Percentiles rank a stretch among this genome's conserved stretches.
Evolutionary conservation across 2,888 invertebrate species (phyloP).

Genomic region (Ochropleura leucogaster): DNA sequence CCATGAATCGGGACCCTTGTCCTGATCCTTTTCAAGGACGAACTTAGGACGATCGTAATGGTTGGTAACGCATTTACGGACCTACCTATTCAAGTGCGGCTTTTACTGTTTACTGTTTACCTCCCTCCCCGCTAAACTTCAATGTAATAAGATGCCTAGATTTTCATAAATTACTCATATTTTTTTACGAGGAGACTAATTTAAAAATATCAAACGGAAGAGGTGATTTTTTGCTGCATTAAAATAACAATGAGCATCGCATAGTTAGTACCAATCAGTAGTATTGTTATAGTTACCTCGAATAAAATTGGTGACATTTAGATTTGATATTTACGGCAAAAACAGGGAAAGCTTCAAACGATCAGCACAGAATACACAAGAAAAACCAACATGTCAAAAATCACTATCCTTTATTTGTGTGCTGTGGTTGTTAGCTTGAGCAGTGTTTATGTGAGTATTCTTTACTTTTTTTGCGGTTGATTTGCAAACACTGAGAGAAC

Average conservation of each 20-base stretch:
- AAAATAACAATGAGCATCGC: slow-evolving; percentile 5
- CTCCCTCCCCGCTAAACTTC: too few relatives aligned
- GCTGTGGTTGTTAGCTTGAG: slow-evolving; percentile 24
- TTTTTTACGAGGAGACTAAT: slow-evolving; percentile 11
- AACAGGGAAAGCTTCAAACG: slow-evolving; percentile 12
- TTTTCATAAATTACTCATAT: too few relatives aligned
- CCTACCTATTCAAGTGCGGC: too few relatives aligned
- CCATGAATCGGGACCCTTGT: too few relatives aligned
- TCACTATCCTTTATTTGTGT: slow-evolving; percentile 34
- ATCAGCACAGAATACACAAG: slow-evolving; percentile 2
- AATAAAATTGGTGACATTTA: slow-evolving; percentile 3
- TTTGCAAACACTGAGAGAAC: not conserved
- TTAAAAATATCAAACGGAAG: slow-evolving; percentile 7
- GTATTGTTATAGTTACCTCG: slow-evolving; percentile 21
- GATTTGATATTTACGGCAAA: slow-evolving; percentile 8
- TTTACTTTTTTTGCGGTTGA: not conserved
- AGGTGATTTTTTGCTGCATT: slow-evolving; percentile 14
- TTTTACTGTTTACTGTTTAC: too few relatives aligned
- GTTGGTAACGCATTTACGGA: too few relatives aligned
- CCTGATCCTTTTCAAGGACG: too few relatives aligned
- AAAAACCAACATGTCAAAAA: slow-evolving; percentile 47
- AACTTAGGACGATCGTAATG: too few relatives aligned
- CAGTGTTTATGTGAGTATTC: slow-evolving; percentile 48
- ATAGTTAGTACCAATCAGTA: not conserved
- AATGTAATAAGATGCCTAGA: not conserved